Evolutionary conservation across 2,113 vertebrate genomes (phyloP), one percentile per base, ranked within the genome.

Genomic region (Psophia crepitans): DNA sequence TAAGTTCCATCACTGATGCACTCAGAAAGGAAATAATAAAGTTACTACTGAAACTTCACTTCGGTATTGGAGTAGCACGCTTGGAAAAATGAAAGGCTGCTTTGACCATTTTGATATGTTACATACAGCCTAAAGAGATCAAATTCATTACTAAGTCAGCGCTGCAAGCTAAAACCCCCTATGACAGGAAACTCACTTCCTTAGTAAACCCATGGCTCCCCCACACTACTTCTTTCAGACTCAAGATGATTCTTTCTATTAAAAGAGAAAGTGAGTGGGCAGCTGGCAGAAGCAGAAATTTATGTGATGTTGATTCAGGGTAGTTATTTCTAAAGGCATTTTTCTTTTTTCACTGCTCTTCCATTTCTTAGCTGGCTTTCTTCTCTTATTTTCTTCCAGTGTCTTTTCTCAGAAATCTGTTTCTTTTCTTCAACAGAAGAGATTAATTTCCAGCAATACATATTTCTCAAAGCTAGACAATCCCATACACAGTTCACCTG

Each of bases 251-350:
- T 80, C 61, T 70, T 95, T 89, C 93, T 95, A 91, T 94, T 91
- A 95, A 96, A 96, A 96, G 57, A 93, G 53, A 94, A 95, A 89
- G 77, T 85, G 95, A 95, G 92, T 93, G 88, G 93, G 96, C 66
- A 93, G 87, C 71, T 94, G 71, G 66, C 66, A 96, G 86, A 81
- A 96, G 70, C 88, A 94, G 73, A 89, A 87, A 74, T 92, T 54
- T 92, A 76, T 61, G 60, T 78, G 86, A 75, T 94, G 56, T 95
- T 96, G 91, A 95, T 97, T 96, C 86, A 95, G 81, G 92, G 44
- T 5, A 70, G 46, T 91, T 96, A 93, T 75, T 96, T 94, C 94
- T 82, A 84, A 94, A 79, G 56, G 49, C 51, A 60, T 66, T 93
- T 71, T 60, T 12, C 48, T 84, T 96, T 60, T 85, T 81, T 66